Percentiles rank a stretch among this genome's conserved stretches.
Evolutionary conservation across 2,888 invertebrate species (phyloP).

Genomic region (Troglohyphantes excavatus): DNA sequence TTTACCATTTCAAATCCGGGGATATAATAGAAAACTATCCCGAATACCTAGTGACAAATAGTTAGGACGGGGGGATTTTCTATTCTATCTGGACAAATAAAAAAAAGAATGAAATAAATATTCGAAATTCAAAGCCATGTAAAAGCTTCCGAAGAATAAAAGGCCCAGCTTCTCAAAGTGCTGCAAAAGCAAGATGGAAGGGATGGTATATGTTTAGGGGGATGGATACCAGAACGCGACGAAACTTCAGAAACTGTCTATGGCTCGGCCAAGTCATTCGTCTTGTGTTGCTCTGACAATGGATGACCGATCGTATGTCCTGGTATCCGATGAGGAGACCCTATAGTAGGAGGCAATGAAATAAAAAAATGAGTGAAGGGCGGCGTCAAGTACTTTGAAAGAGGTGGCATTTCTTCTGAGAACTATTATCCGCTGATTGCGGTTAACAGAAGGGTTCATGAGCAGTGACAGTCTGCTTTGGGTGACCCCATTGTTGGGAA

Average conservation of each 20-base stretch:
- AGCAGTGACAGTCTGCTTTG: constrained; percentile 40
- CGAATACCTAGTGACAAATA: constrained; percentile 2
- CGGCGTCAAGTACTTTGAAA: constrained; percentile 40
- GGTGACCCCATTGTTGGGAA: constrained; percentile 31
- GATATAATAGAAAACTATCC: constrained; percentile 9
- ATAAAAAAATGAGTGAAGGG: constrained; percentile 16
- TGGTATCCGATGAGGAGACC: constrained; percentile 34
- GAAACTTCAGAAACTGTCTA: constrained; percentile 60
- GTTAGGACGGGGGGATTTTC: constrained; percentile 18
- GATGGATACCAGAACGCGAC: constrained; percentile 22
- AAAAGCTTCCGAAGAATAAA: constrained; percentile 27
- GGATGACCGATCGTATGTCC: constrained; percentile 59
- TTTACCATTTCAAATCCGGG: neutral
- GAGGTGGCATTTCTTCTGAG: constrained; percentile 47
- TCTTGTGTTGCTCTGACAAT: constrained; percentile 67
- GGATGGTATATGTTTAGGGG: constrained; percentile 54
- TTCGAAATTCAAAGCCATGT: constrained; percentile 53
- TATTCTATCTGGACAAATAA: neutral
- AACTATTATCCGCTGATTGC: constrained; percentile 57
- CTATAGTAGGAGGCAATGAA: constrained; percentile 19
- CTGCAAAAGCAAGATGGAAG: constrained; percentile 37
- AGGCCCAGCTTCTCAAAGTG: constrained; percentile 21
- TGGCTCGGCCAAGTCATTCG: constrained; percentile 61
- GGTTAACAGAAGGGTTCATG: constrained; percentile 56
- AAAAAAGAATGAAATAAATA: constrained; percentile 7